Base-by-base conservation (phyloP, 2,797 vertebrate species). In the Platyrinchus mystaceus region DNA sequence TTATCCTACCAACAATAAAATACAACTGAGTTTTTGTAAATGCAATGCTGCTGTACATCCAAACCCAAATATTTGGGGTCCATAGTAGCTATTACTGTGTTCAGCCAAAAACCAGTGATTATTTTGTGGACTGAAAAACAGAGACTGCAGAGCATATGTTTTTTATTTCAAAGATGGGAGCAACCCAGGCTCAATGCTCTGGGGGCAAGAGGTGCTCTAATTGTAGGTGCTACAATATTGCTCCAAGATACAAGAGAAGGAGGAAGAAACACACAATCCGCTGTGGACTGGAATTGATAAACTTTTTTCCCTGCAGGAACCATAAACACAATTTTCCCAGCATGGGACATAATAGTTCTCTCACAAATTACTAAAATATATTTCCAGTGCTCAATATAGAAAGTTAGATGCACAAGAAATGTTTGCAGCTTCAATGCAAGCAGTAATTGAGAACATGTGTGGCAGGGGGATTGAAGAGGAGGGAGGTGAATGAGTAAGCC, bases 401-500 rank as follows among this genome's bases (percentile, higher is more conserved):
- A 94, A 92, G 81, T 74, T 43, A 80, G 81, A 95, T 82, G 74
- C 63, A 76, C 46, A 83, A 92, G 75, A 62, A 85, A 64, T 39
- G 70, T 79, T 94, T 73, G 55, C 74, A 95, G 88, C 63, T 84
- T 89, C 74, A 82, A 8, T 80, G 75, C 58, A 91, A 89, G 75
- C 78, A 83, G 90, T 93, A 91, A 96, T 46, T 93, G 91, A 94
- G 93, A 94, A 95, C 84, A 92, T 68, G 82, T 89, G 89, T 86
- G 77, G 83, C 20, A 21, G 67, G 62, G 66, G 70, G 87, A 84
- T 34, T 46, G 47, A 24, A 70, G 50, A 30, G 79, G 76, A 50
- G 85, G 69, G 77, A 84, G 76, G 49, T 70, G 52, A 63, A 62
- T 1, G 24, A 73, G 16, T 43, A 28, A 84, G 36, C 27, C 67